Conservation (phyloP, 1,140 invertebrate species). For the Potamilus streckersoni region DNA sequence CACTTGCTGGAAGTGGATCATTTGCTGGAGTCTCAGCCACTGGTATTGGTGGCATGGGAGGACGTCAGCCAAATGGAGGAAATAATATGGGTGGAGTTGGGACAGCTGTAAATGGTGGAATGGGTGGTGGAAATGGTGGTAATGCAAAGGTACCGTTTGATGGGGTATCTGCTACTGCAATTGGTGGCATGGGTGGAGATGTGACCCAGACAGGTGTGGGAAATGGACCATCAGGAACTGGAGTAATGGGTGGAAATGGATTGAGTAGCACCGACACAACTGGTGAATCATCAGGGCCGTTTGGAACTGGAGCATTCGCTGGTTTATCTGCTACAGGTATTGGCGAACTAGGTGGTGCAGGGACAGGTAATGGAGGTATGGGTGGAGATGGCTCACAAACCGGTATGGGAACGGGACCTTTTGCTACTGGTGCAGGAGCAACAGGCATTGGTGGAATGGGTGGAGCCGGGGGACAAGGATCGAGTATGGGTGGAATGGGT, state of each 20-base stretch:
- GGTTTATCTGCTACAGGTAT: slow-evolving; percentile 9
- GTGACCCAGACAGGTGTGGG: not conserved
- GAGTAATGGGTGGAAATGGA: not conserved
- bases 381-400: not conserved
- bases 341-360: not conserved
- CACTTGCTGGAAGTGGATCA: not conserved
- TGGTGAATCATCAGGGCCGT: not conserved
- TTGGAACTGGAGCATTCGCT: not conserved
- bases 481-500: slow-evolving; percentile 3
- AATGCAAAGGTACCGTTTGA: not conserved
- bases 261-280: not conserved
- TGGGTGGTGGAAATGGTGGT: too few species aligned
- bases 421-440: not conserved
- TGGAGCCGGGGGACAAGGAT: not conserved
- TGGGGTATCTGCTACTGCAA: not conserved
- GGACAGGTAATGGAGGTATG: not conserved
- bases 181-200: slow-evolving; percentile 1
- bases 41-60: not conserved
- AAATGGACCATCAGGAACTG: not conserved
- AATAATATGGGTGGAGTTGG: too few species aligned
- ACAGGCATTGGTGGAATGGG: not conserved
- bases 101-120: too few species aligned
- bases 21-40: slow-evolving; percentile 13
- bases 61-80: too few species aligned
- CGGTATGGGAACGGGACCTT: not conserved